phyloP scores from a whole-genome alignment of 2,113 vertebrate species.

The Zosterops borbonicus region DNA sequence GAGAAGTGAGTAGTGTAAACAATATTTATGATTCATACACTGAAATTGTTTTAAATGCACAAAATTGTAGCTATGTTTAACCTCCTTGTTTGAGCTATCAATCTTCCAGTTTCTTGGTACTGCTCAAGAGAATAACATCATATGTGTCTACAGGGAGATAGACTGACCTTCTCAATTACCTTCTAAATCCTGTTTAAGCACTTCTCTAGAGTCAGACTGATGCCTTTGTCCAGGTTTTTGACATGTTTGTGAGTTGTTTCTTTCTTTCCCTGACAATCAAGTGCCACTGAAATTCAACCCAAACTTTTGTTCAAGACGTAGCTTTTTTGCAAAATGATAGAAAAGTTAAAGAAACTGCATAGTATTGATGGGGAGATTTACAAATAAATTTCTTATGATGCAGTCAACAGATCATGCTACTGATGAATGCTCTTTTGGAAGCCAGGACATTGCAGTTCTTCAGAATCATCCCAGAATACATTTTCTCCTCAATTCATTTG shows the following conservation, averaged over 20 bases:
- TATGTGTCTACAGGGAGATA: neutral
- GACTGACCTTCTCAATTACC: neutral
- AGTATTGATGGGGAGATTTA: neutral
- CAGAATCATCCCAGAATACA: neutral
- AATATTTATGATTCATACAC: neutral
- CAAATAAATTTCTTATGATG: neutral
- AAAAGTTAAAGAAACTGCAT: neutral
- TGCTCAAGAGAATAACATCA: neutral
- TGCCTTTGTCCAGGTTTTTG: neutral
- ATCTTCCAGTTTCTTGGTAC: neutral
- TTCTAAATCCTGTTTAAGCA: neutral
- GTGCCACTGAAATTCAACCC: neutral
- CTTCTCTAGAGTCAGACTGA: neutral
- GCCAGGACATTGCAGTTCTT: neutral
- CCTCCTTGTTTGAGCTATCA: neutral
- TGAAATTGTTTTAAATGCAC: neutral
- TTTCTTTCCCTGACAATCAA: neutral
- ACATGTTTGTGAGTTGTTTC: neutral
- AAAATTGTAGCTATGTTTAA: neutral
- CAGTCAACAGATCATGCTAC: neutral
- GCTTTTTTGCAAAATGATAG: neutral
- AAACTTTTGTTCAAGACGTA: neutral
- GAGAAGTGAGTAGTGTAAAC: neutral
- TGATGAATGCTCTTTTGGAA: neutral
- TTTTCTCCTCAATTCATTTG: neutral